phyloP scores from a whole-genome alignment of 1,140 invertebrate species.

The Trichonephila inaurata region DNA sequence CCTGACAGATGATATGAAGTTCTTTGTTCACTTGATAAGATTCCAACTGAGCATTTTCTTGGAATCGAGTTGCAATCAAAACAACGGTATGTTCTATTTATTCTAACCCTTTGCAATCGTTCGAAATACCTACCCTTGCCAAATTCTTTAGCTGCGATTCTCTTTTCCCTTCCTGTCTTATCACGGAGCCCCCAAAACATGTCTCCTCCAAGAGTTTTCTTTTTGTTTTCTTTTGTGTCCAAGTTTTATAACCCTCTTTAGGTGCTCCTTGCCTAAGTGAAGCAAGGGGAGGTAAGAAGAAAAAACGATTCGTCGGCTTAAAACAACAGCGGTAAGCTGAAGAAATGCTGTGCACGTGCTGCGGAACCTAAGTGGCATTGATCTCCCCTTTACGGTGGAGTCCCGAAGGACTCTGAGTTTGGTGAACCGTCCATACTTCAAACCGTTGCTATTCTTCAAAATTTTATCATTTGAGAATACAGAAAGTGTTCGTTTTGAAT shows the following conservation, averaged over 20 bases:
- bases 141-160: not conserved
- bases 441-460: not conserved
- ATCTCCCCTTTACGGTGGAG: not conserved
- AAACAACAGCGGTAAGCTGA: conserved; percentile 20
- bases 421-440: not conserved
- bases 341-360: conserved; percentile 18
- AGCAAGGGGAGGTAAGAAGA: not conserved
- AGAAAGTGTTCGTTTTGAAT: not conserved
- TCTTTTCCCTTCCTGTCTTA: not conserved
- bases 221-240: not conserved
- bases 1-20: not conserved
- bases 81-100: not conserved
- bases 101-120: not conserved
- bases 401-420: not conserved
- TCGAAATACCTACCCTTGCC: not conserved
- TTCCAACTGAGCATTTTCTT: not conserved
- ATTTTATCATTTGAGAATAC: not conserved
- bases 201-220: not conserved
- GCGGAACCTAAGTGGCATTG: conserved; percentile 11
- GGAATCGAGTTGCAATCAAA: not conserved
- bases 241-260: not conserved
- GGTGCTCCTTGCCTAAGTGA: not conserved
- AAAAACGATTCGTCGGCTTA: conserved; percentile 24
- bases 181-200: not conserved
- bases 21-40: not conserved